A percentile compares a stretch with the other conserved stretches of the same genome.
Evolutionary conservation across 2,113 vertebrate genomes (phyloP).

Genomic region (Archocentrus centrarchus): DNA sequence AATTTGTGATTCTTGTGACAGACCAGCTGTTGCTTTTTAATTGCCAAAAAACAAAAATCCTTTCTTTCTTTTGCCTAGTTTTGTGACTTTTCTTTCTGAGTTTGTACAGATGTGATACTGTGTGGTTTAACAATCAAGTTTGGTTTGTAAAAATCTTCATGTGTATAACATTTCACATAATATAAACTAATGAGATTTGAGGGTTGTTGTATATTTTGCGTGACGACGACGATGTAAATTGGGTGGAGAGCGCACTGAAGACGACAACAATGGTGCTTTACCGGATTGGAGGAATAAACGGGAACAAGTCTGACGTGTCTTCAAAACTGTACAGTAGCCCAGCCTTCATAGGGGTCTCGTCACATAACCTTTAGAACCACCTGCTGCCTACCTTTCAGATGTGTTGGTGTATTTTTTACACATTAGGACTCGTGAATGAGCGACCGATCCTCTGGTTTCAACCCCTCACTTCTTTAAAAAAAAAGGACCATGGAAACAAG

Average conservation of each 20-base stretch:
- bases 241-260: conserved; percentile 67
- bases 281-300: conserved; percentile 17
- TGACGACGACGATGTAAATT: conserved; percentile 45
- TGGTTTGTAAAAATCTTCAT: conserved; percentile 78
- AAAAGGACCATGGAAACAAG: conserved; percentile 62
- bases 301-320: conserved; percentile 37
- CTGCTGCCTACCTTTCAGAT: conserved; percentile 80
- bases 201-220: conserved; percentile 69
- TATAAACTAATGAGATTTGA: conserved; percentile 67
- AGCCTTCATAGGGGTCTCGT: conserved; percentile 59
- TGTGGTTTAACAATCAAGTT: conserved; percentile 76
- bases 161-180: conserved; percentile 79
- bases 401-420: conserved; percentile 72
- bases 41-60: conserved; percentile 61
- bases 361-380: conserved; percentile 76
- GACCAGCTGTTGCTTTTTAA: conserved; percentile 62
- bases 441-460: conserved; percentile 43
- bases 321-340: conserved; percentile 62
- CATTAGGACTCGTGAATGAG: conserved; percentile 52
- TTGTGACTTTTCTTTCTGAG: conserved; percentile 57
- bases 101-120: conserved; percentile 74
- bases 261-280: conserved; percentile 48
- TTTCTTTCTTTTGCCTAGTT: conserved; percentile 56
- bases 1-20: conserved; percentile 63
- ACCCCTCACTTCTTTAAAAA: conserved; percentile 31